Conservation (phyloP, 2,113 vertebrate genomes). For the Pantherophis guttatus region DNA sequence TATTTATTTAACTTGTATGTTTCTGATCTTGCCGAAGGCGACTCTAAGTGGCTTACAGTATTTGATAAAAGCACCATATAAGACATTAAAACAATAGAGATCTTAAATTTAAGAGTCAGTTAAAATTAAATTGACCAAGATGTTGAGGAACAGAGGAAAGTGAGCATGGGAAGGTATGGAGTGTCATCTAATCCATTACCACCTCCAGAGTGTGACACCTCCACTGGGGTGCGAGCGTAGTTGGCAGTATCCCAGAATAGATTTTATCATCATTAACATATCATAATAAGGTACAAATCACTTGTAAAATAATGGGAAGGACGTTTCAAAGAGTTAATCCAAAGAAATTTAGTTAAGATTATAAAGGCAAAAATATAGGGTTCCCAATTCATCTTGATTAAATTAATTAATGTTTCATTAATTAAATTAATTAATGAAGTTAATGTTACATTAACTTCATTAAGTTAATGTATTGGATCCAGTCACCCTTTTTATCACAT, state of each 20-base stretch:
- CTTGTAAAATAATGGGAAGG: constrained; percentile 47
- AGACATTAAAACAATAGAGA: neutral
- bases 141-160: neutral
- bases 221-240: too few relatives aligned
- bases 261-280: constrained; percentile 46
- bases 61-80: neutral
- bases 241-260: neutral
- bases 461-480: constrained; percentile 38
- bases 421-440: constrained; percentile 37
- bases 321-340: constrained; percentile 48
- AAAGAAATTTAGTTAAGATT: constrained; percentile 41
- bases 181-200: neutral
- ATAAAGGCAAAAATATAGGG: constrained; percentile 31
- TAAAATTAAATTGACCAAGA: neutral
- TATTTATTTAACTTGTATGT: neutral
- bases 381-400: constrained; percentile 23
- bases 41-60: neutral
- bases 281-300: constrained; percentile 48
- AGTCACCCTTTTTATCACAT: constrained; percentile 14
- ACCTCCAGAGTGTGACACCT: neutral
- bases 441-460: constrained; percentile 49
- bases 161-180: neutral
- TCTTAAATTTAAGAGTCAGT: neutral
- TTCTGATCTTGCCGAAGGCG: neutral
- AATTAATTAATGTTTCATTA: constrained; percentile 39